Percentiles rank a stretch among this genome's conserved stretches.
These are phyloP conservation scores for Brevipalpus yothersi DNA, from an alignment of 1,140 invertebrate genomes.

Conservation along the genomic window DNA sequence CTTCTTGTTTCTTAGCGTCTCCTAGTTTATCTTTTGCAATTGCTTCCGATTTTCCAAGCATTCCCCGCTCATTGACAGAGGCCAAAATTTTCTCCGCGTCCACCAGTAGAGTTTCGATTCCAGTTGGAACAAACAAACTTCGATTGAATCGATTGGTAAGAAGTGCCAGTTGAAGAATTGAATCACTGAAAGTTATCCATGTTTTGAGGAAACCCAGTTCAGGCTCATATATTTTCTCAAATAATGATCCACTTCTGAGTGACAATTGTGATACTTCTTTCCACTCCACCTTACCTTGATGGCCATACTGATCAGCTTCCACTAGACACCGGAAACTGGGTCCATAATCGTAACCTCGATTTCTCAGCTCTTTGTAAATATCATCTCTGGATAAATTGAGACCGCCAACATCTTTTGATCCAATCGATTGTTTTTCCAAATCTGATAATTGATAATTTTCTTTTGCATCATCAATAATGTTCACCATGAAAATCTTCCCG, in stretches of 20 bases:
- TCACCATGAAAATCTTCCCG: background rate
- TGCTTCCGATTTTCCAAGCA: background rate
- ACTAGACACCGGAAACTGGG: constrained; percentile 52
- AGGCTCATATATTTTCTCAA: background rate
- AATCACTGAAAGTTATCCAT: constrained; percentile 29
- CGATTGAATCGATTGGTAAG: constrained; percentile 29
- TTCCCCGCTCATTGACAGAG: background rate
- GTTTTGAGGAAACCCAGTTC: constrained; percentile 11
- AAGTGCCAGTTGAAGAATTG: constrained; percentile 19
- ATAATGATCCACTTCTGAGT: background rate
- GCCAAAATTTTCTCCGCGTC: background rate
- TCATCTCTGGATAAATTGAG: constrained; percentile 18
- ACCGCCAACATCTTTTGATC: background rate
- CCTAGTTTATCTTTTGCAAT: too few species aligned
- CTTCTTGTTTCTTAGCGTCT: background rate
- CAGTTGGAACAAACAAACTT: constrained; percentile 59
- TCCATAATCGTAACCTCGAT: constrained; percentile 29
- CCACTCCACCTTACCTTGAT: constrained; percentile 16
- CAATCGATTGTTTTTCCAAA: background rate
- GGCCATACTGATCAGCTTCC: constrained; percentile 17
- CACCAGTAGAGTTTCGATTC: constrained; percentile 40
- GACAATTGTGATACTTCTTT: constrained; percentile 12
- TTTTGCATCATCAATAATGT: background rate
- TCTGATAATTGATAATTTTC: background rate
- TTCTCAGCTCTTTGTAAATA: constrained; percentile 26